Percentiles rank a stretch among this genome's conserved stretches.
Evolutionary conservation across 2,113 vertebrate genomes (phyloP).

Genomic region (Thunnus thynnus): DNA sequence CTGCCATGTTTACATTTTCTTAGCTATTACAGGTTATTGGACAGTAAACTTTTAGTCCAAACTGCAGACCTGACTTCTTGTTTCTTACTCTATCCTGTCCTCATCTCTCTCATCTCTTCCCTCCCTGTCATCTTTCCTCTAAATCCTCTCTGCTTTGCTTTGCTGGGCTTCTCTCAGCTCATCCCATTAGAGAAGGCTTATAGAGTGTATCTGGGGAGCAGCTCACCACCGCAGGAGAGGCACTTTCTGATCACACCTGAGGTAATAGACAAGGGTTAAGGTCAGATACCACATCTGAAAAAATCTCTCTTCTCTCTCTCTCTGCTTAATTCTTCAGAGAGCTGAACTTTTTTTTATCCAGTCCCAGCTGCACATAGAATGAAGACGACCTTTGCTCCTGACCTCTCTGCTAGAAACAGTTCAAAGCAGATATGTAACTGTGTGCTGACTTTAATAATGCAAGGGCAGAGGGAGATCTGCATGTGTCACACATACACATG

Average conservation of each 20-base stretch:
- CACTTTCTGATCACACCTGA: constrained; percentile 23
- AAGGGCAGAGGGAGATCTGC: background rate
- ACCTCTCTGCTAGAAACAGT: background rate
- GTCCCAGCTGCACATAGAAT: constrained; percentile 3
- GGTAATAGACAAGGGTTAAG: constrained; percentile 1
- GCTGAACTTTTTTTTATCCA: constrained; percentile 16
- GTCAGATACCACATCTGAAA: constrained; percentile 27
- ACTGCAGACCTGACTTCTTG: background rate
- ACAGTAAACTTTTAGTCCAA: background rate
- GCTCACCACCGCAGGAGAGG: constrained; percentile 3
- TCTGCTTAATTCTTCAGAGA: constrained; percentile 18
- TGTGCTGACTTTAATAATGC: constrained; percentile 7
- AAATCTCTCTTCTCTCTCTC: background rate
- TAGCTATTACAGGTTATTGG: background rate
- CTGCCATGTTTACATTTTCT: too few relatives aligned
- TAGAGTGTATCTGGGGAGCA: constrained; percentile 13
- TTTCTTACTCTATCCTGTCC: constrained; percentile 1
- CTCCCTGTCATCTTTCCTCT: constrained; percentile 9
- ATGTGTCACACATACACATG: background rate
- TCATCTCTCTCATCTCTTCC: constrained; percentile 19
- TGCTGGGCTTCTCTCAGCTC: constrained; percentile 32
- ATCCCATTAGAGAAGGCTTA: constrained; percentile 34
- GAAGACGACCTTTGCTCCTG: constrained; percentile 11
- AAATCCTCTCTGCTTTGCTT: constrained; percentile 22
- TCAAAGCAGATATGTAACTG: background rate